phyloP scores from a whole-genome alignment of 2,797 vertebrate genomes.

The Lagocephalus sceleratus region DNA sequence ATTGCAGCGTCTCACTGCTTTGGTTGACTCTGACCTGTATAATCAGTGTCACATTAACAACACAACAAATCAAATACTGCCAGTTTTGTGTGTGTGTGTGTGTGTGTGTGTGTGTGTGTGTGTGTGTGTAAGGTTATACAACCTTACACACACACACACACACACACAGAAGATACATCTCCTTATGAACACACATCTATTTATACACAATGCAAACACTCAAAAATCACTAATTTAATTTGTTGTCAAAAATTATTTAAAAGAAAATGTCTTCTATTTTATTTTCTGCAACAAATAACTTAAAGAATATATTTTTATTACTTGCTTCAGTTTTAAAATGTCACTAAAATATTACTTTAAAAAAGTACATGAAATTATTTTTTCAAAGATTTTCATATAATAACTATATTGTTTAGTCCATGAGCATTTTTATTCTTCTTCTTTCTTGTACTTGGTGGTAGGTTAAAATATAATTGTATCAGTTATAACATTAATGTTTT shows the following conservation, averaged over 20 bases:
- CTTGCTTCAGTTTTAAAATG: too few relatives aligned
- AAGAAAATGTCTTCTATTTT: too few relatives aligned
- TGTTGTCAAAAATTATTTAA: slow-evolving; percentile 31
- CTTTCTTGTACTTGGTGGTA: too few relatives aligned
- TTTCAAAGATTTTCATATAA: neutral
- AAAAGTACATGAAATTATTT: too few relatives aligned
- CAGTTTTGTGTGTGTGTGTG: too few relatives aligned
- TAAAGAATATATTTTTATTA: too few relatives aligned
- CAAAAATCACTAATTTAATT: slow-evolving; percentile 68
- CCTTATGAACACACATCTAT: slow-evolving; percentile 99
- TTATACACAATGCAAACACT: slow-evolving; percentile 92
- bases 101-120: too few relatives aligned
- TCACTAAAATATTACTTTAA: too few relatives aligned
- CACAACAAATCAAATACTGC: slow-evolving; percentile 95
- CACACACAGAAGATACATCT: slow-evolving; percentile 33
- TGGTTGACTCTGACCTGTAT: slow-evolving; percentile 99
- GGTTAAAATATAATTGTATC: too few relatives aligned
- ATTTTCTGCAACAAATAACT: too few relatives aligned
- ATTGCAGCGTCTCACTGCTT: slow-evolving; percentile 88
- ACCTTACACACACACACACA: slow-evolving; percentile 31
- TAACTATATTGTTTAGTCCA: neutral
- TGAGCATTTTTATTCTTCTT: neutral
- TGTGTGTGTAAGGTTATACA: too few relatives aligned
- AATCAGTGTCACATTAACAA: slow-evolving; percentile 99
- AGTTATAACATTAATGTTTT: too few relatives aligned